Evolutionary conservation across 2,797 vertebrate species (phyloP).

Genomic region (Liparis tanakae): DNA sequence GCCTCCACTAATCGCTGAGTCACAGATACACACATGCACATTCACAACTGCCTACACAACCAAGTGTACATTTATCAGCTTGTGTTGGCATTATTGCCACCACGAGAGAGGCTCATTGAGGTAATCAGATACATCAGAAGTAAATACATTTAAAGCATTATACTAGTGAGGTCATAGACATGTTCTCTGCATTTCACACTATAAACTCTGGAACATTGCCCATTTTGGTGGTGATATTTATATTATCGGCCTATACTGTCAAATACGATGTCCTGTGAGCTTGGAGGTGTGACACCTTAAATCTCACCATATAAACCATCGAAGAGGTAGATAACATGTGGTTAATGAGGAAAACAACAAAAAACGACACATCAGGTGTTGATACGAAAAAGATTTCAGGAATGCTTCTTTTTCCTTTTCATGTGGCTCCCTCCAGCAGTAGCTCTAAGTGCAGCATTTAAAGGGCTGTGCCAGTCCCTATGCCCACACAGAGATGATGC

Average conservation of each 20-base stretch:
- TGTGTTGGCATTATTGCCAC: conserved; percentile 22
- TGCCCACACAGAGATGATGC: conserved; percentile 65
- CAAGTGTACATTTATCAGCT: conserved; percentile 34
- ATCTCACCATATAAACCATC: conserved; percentile 5
- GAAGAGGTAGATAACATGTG: not conserved
- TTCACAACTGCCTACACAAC: conserved; percentile 20
- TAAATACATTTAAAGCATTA: conserved; percentile 43
- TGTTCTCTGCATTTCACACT: conserved; percentile 12
- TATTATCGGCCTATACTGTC: conserved; percentile 15
- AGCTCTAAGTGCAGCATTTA: conserved; percentile 70
- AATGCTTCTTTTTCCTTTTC: conserved; percentile 33
- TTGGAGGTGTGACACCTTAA: not conserved
- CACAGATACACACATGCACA: conserved; percentile 22
- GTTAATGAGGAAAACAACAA: not conserved
- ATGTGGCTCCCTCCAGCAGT: conserved; percentile 46
- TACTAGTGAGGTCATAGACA: not conserved
- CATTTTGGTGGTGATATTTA: conserved; percentile 14
- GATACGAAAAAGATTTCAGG: conserved; percentile 12
- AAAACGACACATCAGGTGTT: not conserved
- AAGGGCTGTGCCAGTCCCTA: conserved; percentile 56
- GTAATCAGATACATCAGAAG: conserved; percentile 31
- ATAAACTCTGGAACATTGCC: not conserved
- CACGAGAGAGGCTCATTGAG: conserved; percentile 33
- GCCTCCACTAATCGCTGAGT: conserved; percentile 63
- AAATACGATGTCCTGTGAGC: conserved; percentile 10